Evolutionary conservation across 1,140 invertebrate species (phyloP), one percentile per base, ranked within the genome.

Genomic region (Bombus pascuorum): DNA sequence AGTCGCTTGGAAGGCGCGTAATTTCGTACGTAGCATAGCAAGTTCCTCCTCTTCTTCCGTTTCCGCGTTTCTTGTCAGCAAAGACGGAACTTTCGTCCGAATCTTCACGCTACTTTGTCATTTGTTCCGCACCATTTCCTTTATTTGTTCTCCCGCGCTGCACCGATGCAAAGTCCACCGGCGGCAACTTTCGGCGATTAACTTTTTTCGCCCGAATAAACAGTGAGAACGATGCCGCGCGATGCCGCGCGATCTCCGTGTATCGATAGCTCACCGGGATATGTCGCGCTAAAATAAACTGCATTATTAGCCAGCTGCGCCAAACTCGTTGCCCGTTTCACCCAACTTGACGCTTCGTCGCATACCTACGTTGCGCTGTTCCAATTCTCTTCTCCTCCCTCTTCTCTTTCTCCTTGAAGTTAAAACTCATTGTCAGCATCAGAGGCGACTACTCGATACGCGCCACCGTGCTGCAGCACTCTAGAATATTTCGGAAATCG

Each of bases 61-160:
- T 53, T 5, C 12, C 44, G n/a, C 28, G 42, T 25, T 71, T n/a
- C 25, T 39, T 74, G 39, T n/a, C 81, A 28, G 25, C 34, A 12
- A n/a, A n/a, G 37, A 68, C 32, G 25, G 53, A 83, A 83, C 39
- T 83, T 76, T 83, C 32, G 28, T 3, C 44, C 70, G 68, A 81
- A 85, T 74, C 77, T 73, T 73, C 37, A 12, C 47, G 79, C 72
- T 57, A 82, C 84, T 86, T 47, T 22, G 84, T 86, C 84, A 86
- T 86, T 79, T 73, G 79, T 86, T 86, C 84, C 72, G 73, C 79
- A 65, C 84, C 84, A 86, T 86, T 86, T 86, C 84, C 84, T 86
- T 82, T 82, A 82, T 86, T 86, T 82, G 59, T 66, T 59, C 84
- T n/a, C 22, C 53, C 68, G 57, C 76, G 82, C 34, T 53, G 70